Evolutionary conservation across 2,113 vertebrate species (phyloP), one percentile per base, ranked within the genome.

Genomic region (Erythrolamprus reginae): DNA sequence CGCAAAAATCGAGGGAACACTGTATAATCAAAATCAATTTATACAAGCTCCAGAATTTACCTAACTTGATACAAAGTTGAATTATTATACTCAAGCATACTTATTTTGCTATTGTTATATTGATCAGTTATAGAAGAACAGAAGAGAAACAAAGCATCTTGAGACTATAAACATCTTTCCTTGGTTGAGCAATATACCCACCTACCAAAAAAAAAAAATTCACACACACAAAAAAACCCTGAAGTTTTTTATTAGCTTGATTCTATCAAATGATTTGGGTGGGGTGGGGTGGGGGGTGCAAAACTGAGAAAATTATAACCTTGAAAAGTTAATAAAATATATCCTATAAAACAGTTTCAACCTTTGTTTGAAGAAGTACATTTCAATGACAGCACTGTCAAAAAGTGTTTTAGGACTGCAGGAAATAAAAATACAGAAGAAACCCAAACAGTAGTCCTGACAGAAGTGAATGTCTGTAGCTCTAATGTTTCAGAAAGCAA

Each of bases 281-380:
- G n/a, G n/a, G n/a, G n/a, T n/a, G n/a, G n/a, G n/a, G n/a, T n/a
- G n/a, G n/a, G n/a, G n/a, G n/a, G n/a, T n/a, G n/a, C n/a, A n/a
- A 55, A 42, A 28, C 1, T 23, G 3, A 86, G 5, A 38, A n/a
- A 52, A 77, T 21, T 83, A 55, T 87, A 56, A 10, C 92, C 92
- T 89, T 61, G 0, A 90, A 84, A 26, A 0, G 0, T 26, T 12
- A 47, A 55, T 45, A 19, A 89, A 56, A 53, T n/a, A 10, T n/a
- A 5, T 28, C 10, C 21, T 12, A 56, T 23, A 55, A 83, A 33
- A 51, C 2, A 42, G 47, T 38, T 38, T 65, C 28, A 65, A 65
- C 28, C n/a, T 42, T 77, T 86, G 10, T 82, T 70, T 70, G 52
- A 86, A 70, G 23, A 65, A 28, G 9, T 45, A 9, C 2, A 7